Evolutionary conservation across 2,888 invertebrate species (phyloP).

Genomic region (Phengaris arion): DNA sequence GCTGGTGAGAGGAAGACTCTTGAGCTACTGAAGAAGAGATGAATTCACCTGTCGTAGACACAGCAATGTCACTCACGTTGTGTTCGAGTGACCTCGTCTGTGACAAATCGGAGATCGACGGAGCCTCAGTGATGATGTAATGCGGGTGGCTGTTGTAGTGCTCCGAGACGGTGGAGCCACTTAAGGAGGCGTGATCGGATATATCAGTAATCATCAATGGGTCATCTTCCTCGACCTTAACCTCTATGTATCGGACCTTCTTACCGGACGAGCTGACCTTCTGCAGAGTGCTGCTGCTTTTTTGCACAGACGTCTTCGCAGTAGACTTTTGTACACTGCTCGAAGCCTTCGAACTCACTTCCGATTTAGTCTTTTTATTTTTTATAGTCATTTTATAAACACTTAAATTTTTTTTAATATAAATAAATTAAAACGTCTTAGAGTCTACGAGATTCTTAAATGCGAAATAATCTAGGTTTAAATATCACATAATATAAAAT

Average conservation of each 20-base stretch:
- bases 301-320: conserved; percentile 64
- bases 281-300: conserved; percentile 66
- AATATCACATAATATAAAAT: conserved; percentile 60
- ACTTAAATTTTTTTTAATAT: conserved; percentile 45
- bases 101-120: conserved; percentile 71
- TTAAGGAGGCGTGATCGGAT: conserved; percentile 70
- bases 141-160: conserved; percentile 75
- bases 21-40: conserved; percentile 63
- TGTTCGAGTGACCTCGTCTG: conserved; percentile 62
- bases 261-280: conserved; percentile 72
- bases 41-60: conserved; percentile 67
- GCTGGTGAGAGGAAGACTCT: conserved; percentile 66
- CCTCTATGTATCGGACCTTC: conserved; percentile 74
- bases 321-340: conserved; percentile 72
- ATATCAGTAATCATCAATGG: conserved; percentile 77
- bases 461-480: conserved; percentile 47
- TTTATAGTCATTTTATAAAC: conserved; percentile 76
- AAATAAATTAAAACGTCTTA: conserved; percentile 47
- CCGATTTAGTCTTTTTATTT: conserved; percentile 76
- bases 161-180: conserved; percentile 73
- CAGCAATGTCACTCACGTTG: conserved; percentile 70
- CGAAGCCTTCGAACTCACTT: conserved; percentile 66
- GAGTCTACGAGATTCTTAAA: conserved; percentile 62
- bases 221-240: conserved; percentile 77
- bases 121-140: conserved; percentile 76